Conservation (phyloP, 2,888 invertebrate genomes). For the Mesoligia furuncula region DNA sequence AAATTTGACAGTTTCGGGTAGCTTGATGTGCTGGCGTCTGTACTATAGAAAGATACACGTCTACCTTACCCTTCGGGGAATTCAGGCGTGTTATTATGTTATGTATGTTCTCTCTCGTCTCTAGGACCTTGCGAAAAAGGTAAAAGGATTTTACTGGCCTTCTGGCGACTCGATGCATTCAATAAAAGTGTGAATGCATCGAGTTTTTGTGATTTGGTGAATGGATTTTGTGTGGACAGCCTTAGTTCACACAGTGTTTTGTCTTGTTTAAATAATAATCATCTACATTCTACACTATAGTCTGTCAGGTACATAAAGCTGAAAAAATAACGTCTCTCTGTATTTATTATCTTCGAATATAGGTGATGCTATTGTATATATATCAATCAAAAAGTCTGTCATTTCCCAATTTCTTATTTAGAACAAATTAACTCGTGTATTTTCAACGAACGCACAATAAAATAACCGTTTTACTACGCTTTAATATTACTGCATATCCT, state of each 20-base stretch:
- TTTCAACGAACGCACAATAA: not conserved
- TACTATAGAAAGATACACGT: not conserved
- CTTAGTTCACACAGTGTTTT: slow-evolving; percentile 18
- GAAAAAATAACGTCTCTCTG: not conserved
- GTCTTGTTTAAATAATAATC: slow-evolving; percentile 13
- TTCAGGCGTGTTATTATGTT: not conserved
- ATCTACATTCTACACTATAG: slow-evolving; percentile 1
- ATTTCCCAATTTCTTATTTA: not conserved
- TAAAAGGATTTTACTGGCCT: slow-evolving; percentile 1
- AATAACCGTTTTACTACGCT: not conserved
- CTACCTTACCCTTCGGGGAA: not conserved
- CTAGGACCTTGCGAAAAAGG: slow-evolving; percentile 1
- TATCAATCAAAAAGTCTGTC: not conserved
- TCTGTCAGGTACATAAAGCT: not conserved
- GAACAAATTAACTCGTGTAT: too few relatives aligned
- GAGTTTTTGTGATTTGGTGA: slow-evolving; percentile 4
- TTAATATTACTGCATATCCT: too few relatives aligned
- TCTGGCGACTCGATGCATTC: not conserved
- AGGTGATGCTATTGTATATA: not conserved
- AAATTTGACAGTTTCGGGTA: too few relatives aligned
- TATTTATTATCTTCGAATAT: not conserved
- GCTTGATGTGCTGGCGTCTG: too few relatives aligned
- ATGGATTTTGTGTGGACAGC: slow-evolving; percentile 24
- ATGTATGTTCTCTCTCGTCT: not conserved
- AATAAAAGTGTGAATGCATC: not conserved